phyloP scores from a whole-genome alignment of 2,888 invertebrate species.

The Melinaea marsaeus region DNA sequence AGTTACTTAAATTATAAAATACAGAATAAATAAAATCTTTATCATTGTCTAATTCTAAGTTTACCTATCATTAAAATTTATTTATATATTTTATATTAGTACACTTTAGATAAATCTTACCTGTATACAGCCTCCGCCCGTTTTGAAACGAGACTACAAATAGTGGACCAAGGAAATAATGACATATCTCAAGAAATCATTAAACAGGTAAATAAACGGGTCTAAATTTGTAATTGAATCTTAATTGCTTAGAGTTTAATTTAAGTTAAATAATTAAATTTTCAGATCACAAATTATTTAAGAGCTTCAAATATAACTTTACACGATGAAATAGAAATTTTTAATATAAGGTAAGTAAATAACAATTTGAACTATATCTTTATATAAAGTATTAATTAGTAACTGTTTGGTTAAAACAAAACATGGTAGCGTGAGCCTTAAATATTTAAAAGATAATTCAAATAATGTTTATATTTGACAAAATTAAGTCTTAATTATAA shows the following conservation, averaged over 20 bases:
- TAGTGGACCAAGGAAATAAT: slow-evolving; percentile 65
- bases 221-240: background rate
- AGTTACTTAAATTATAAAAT: no score
- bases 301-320: slow-evolving; percentile 81
- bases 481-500: no score
- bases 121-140: slow-evolving; percentile 76
- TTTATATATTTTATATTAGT: background rate
- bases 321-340: slow-evolving; percentile 81
- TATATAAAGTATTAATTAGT: background rate
- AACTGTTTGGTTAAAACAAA: background rate
- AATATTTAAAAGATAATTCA: no score
- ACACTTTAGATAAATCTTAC: background rate
- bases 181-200: slow-evolving; percentile 64
- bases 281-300: slow-evolving; percentile 81
- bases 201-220: slow-evolving; percentile 50
- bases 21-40: no score
- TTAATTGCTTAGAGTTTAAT: no score
- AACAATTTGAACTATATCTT: background rate
- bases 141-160: slow-evolving; percentile 78
- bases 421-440: no score
- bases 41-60: no score
- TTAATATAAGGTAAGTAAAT: slow-evolving; percentile 81
- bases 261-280: slow-evolving; percentile 12
- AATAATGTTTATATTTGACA: no score
- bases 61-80: background rate